Percentiles rank a stretch among this genome's conserved stretches.
Conservation (phyloP, 2,888 invertebrate genomes). For the Papilio demoleus region DNA sequence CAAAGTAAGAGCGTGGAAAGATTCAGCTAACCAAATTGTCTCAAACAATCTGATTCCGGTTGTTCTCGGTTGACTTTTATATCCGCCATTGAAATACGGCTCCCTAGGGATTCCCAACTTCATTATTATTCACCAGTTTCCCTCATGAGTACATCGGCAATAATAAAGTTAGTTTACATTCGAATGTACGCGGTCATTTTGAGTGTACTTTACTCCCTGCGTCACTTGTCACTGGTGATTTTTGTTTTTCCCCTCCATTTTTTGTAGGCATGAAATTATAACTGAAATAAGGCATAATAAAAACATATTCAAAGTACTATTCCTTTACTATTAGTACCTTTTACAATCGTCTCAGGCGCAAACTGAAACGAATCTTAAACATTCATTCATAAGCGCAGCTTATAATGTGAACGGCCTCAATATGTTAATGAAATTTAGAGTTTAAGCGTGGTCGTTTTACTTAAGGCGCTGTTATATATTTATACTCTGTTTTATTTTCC, state of each 20-base stretch:
- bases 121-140: slow-evolving; percentile 39
- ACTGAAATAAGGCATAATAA: neutral
- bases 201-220: slow-evolving; percentile 52
- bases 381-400: too few relatives aligned
- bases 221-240: slow-evolving; percentile 48
- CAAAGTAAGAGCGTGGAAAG: too few relatives aligned
- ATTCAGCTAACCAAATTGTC: neutral
- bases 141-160: slow-evolving; percentile 50
- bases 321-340: too few relatives aligned
- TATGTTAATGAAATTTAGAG: too few relatives aligned
- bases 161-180: slow-evolving; percentile 62
- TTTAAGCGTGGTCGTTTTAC: too few relatives aligned
- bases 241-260: slow-evolving; percentile 48
- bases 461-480: too few relatives aligned
- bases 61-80: slow-evolving; percentile 20
- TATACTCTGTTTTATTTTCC: too few relatives aligned
- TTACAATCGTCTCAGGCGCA: too few relatives aligned
- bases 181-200: slow-evolving; percentile 59
- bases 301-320: too few relatives aligned
- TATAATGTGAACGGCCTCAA: too few relatives aligned
- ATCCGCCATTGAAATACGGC: slow-evolving; percentile 12
- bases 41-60: slow-evolving; percentile 1
- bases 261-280: slow-evolving; percentile 24
- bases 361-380: too few relatives aligned
- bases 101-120: slow-evolving; percentile 29